These are phyloP conservation scores for Eilema depressum DNA, from an alignment of 2,888 invertebrate genomes.

Conservation along the genomic window DNA sequence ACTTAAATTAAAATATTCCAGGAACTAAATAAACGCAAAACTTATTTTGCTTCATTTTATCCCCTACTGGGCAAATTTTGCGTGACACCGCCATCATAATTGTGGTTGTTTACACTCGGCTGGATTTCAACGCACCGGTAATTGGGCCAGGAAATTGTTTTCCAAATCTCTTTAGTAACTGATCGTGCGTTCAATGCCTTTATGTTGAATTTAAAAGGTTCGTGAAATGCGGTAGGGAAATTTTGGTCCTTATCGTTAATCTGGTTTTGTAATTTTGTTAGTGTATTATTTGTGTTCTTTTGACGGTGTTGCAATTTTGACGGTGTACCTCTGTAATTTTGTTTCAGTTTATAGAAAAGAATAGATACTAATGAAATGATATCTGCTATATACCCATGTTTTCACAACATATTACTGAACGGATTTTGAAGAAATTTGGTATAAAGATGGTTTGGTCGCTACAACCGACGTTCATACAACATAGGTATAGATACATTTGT, in stretches of 20 bases:
- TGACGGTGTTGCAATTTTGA: background rate
- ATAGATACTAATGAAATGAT: too few relatives aligned
- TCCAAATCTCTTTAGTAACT: constrained; percentile 54
- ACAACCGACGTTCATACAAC: too few relatives aligned
- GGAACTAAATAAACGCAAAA: background rate
- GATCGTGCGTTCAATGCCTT: constrained; percentile 49
- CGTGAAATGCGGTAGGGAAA: constrained; percentile 8
- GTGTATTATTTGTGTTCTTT: background rate
- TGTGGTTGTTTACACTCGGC: constrained; percentile 71
- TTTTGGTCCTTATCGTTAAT: background rate
- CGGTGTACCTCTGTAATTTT: too few relatives aligned
- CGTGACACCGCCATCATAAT: constrained; percentile 62
- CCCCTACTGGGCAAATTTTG: constrained; percentile 51
- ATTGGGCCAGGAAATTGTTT: constrained; percentile 69
- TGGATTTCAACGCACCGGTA: constrained; percentile 67
- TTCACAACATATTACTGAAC: too few relatives aligned
- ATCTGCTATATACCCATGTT: too few relatives aligned
- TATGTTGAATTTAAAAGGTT: constrained; percentile 28
- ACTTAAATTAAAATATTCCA: background rate
- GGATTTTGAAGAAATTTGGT: too few relatives aligned
- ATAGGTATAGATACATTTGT: too few relatives aligned
- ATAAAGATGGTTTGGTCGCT: too few relatives aligned
- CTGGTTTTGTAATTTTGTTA: background rate
- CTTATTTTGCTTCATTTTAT: constrained; percentile 16
- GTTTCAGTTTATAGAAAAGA: too few relatives aligned